Evolutionary conservation across 2,113 vertebrate genomes (phyloP).

Genomic region (Myiopsitta monachus): DNA sequence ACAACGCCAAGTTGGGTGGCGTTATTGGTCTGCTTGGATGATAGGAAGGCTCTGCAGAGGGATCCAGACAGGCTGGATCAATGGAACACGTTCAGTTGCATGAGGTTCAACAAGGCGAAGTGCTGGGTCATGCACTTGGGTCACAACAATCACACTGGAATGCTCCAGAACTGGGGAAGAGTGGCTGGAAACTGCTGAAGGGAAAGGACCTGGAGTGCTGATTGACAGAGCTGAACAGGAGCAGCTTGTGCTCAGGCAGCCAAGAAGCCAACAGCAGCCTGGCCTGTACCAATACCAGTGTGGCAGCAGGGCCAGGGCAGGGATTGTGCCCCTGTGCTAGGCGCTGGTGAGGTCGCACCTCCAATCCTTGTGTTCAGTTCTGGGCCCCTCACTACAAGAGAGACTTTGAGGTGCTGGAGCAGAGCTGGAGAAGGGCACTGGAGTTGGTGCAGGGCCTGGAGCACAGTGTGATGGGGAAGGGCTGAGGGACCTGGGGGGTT

Average conservation of each 20-base stretch:
- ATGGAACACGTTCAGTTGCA: not conserved
- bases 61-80: not conserved
- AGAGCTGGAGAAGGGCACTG: too few species aligned
- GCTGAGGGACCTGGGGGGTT: too few species aligned
- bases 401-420: too few species aligned
- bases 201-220: not conserved
- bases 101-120: not conserved
- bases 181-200: not conserved
- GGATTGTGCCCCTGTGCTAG: rapidly evolving
- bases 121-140: not conserved
- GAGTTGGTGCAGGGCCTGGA: too few species aligned
- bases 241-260: not conserved
- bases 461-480: too few species aligned
- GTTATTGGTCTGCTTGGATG: not conserved
- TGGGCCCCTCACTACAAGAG: too few species aligned
- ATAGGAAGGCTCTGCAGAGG: not conserved
- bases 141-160: not conserved
- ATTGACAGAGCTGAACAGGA: not conserved
- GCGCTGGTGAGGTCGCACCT: not conserved
- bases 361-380: rapidly evolving
- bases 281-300: not conserved
- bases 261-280: not conserved
- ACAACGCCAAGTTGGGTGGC: not conserved
- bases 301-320: not conserved
- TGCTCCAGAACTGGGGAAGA: not conserved